phyloP scores from a whole-genome alignment of 2,113 vertebrate genomes.

The Hiodon tergisus region DNA sequence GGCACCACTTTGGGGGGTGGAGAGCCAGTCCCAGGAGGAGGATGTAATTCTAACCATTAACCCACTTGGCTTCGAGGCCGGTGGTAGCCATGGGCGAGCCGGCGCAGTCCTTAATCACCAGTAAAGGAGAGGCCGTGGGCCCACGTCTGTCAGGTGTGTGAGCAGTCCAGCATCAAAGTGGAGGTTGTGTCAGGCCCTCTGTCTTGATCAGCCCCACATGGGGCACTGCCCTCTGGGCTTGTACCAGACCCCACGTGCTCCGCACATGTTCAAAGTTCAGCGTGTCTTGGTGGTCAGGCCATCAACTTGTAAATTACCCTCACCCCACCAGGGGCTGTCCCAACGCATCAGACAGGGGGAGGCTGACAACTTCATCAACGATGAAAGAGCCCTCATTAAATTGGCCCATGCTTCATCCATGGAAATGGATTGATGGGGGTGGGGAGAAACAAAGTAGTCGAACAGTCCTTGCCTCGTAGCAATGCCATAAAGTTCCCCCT shows the following conservation, averaged over 20 bases:
- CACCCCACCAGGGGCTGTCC: slow-evolving; percentile 9
- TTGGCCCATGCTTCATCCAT: not conserved
- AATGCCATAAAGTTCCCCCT: not conserved
- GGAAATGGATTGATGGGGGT: not conserved
- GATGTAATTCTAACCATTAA: slow-evolving; percentile 24
- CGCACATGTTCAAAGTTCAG: slow-evolving; percentile 37
- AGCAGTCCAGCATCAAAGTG: slow-evolving; percentile 25
- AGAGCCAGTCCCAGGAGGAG: not conserved
- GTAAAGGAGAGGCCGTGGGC: slow-evolving; percentile 20
- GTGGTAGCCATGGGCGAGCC: not conserved
- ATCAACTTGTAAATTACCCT: not conserved
- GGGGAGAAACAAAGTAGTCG: not conserved
- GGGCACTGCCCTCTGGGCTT: slow-evolving; percentile 24
- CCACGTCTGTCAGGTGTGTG: slow-evolving; percentile 35
- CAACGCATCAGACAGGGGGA: not conserved
- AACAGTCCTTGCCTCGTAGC: not conserved
- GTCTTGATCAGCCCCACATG: slow-evolving; percentile 41
- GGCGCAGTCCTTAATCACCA: slow-evolving; percentile 19
- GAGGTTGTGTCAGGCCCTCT: slow-evolving; percentile 34
- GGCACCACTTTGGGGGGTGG: slow-evolving; percentile 21
- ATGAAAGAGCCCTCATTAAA: not conserved
- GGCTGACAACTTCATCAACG: slow-evolving; percentile 25
- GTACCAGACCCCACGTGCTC: slow-evolving; percentile 30
- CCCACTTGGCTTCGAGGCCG: not conserved
- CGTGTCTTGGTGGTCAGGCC: slow-evolving; percentile 12